Evolutionary conservation across 1,140 invertebrate species (phyloP).

Genomic region (Drosophila nigrodunni): DNA sequence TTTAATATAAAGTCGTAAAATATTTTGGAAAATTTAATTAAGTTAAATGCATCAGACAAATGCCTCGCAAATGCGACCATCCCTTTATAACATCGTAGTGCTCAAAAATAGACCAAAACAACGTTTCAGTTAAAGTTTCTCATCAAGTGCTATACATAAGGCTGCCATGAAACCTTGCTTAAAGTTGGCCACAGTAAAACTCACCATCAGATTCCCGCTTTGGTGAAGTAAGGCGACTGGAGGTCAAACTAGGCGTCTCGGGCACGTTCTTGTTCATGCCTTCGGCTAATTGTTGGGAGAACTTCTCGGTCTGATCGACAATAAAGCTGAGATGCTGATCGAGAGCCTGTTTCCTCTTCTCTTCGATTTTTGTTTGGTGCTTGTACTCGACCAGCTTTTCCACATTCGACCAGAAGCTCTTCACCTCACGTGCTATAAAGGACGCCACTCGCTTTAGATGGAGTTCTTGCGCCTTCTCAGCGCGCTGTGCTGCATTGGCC

Average conservation of each 20-base stretch:
- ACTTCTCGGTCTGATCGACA: constrained; percentile 99
- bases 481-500: constrained; percentile 93
- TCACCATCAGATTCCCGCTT: constrained; percentile 85
- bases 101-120: constrained; percentile 80
- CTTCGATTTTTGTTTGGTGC: constrained; percentile 95
- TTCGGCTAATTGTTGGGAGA: constrained; percentile 95
- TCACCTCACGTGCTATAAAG: constrained; percentile 96
- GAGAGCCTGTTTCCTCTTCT: constrained; percentile 97
- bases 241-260: constrained; percentile 76
- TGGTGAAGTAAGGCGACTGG: constrained; percentile 85
- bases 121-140: constrained; percentile 73
- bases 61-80: constrained; percentile 84
- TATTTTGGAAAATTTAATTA: neutral
- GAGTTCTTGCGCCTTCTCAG: constrained; percentile 95
- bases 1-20: constrained; percentile 2
- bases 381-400: constrained; percentile 99
- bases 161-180: neutral
- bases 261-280: constrained; percentile 87
- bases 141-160: constrained; percentile 59
- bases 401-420: constrained; percentile 98
- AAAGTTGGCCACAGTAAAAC: constrained; percentile 32
- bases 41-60: constrained; percentile 72
- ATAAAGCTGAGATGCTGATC: constrained; percentile 99
- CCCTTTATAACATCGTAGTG: constrained; percentile 64
- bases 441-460: constrained; percentile 94